Evolutionary conservation across 2,113 vertebrate genomes (phyloP).

Genomic region (Peromyscus polionotus): DNA sequence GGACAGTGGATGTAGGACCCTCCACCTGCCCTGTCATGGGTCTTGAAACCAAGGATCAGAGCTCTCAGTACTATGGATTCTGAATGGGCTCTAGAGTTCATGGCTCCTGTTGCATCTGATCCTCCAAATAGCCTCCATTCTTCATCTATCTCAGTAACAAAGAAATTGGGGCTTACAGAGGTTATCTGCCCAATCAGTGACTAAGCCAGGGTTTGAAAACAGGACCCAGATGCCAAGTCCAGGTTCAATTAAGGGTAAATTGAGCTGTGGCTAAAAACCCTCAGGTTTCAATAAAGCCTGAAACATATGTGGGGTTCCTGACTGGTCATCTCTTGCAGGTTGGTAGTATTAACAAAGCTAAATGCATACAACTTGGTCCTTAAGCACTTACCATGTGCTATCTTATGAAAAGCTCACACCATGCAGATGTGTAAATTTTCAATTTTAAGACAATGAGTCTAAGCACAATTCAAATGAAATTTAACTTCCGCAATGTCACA

Average conservation of each 20-base stretch:
- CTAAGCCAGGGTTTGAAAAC: slow-evolving; percentile 9
- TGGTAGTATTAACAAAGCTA: not conserved
- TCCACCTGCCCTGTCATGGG: not conserved
- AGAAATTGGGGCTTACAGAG: not conserved
- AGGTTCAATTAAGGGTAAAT: not conserved
- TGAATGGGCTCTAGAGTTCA: not conserved
- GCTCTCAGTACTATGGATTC: not conserved
- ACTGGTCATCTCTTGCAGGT: not conserved
- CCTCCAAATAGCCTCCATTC: not conserved
- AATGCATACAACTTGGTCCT: not conserved
- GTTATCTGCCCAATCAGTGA: not conserved
- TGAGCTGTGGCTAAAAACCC: not conserved
- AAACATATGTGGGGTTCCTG: not conserved
- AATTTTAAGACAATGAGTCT: not conserved
- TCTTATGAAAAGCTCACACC: not conserved
- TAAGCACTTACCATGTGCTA: not conserved
- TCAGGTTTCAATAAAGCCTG: not conserved
- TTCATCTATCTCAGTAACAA: not conserved
- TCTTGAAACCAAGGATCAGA: not conserved
- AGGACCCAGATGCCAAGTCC: not conserved
- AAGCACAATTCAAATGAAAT: not conserved
- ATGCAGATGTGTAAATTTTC: not conserved
- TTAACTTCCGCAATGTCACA: not conserved
- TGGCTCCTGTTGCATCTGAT: not conserved
- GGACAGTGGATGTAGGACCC: not conserved